phyloP scores from a whole-genome alignment of 2,888 invertebrate species.

The Scotopteryx bipunctaria region DNA sequence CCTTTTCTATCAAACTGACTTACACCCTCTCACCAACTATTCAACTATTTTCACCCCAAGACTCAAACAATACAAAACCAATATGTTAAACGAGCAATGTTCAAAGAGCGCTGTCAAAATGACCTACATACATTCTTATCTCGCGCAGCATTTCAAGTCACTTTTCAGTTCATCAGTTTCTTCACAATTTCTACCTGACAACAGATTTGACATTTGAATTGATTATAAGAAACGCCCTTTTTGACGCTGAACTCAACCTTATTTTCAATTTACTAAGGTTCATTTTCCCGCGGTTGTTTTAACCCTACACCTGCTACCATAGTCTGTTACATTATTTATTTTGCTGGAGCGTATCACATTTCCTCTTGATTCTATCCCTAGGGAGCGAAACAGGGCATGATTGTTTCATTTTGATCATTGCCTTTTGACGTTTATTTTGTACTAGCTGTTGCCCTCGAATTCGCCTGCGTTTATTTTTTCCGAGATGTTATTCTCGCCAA shows the following conservation, averaged over 20 bases:
- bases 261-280: background rate
- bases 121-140: conserved; percentile 4
- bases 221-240: conserved; percentile 13
- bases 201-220: conserved; percentile 26
- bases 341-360: conserved; percentile 24
- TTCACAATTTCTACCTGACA: conserved; percentile 15
- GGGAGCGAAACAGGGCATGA: conserved; percentile 13
- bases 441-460: too few relatives aligned
- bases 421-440: background rate
- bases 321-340: conserved; percentile 23
- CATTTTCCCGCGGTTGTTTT: background rate
- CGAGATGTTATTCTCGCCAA: too few relatives aligned
- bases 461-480: too few relatives aligned
- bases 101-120: background rate
- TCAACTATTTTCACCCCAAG: too few relatives aligned
- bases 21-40: too few relatives aligned
- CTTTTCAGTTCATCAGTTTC: conserved; percentile 20
- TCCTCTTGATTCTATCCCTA: conserved; percentile 19
- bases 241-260: background rate
- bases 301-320: conserved; percentile 11
- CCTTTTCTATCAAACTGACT: too few relatives aligned
- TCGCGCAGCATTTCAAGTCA: conserved; percentile 4
- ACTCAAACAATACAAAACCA: too few relatives aligned
- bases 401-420: conserved; percentile 18
- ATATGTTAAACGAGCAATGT: background rate